Percentiles rank a stretch among this genome's conserved stretches.
Conservation (phyloP, 1,140 invertebrate genomes). For the Drosophila cardini region DNA sequence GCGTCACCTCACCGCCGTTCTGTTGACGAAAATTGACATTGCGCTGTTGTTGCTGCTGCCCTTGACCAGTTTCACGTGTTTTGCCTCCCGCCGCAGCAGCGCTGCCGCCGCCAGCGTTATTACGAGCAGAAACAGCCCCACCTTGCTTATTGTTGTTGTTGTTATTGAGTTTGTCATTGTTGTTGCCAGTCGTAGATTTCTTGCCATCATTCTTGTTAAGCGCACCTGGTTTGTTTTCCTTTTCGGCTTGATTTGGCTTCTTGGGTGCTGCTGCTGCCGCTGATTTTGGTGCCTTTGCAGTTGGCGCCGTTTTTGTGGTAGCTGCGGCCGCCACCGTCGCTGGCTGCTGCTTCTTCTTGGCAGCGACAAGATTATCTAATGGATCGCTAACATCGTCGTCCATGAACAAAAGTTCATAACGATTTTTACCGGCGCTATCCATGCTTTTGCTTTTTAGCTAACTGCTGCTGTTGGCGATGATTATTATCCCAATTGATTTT, state of each 20-base stretch:
- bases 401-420: slow-evolving; percentile 95
- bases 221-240: slow-evolving; percentile 91
- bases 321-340: slow-evolving; percentile 85
- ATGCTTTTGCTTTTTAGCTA: slow-evolving; percentile 85
- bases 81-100: slow-evolving; percentile 43
- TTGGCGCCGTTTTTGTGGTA: slow-evolving; percentile 86
- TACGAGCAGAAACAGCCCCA: slow-evolving; percentile 61
- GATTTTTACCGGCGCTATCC: slow-evolving; percentile 97
- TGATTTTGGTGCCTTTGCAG: slow-evolving; percentile 57
- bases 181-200: slow-evolving; percentile 50
- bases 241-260: slow-evolving; percentile 88
- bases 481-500: slow-evolving; percentile 70
- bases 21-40: slow-evolving; percentile 83
- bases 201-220: slow-evolving; percentile 78
- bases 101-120: slow-evolving; percentile 53
- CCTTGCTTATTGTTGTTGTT: slow-evolving; percentile 72
- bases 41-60: slow-evolving; percentile 71
- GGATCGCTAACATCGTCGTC: slow-evolving; percentile 95
- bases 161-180: slow-evolving; percentile 51
- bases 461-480: slow-evolving; percentile 44
- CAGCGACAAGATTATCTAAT: slow-evolving; percentile 93
- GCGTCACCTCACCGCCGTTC: slow-evolving; percentile 86
- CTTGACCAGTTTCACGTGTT: slow-evolving; percentile 80
- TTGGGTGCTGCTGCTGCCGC: slow-evolving; percentile 50
- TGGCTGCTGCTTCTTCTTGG: slow-evolving; percentile 89